Conservation (phyloP, 1,140 invertebrate species). For the Liolophura sinensis region DNA sequence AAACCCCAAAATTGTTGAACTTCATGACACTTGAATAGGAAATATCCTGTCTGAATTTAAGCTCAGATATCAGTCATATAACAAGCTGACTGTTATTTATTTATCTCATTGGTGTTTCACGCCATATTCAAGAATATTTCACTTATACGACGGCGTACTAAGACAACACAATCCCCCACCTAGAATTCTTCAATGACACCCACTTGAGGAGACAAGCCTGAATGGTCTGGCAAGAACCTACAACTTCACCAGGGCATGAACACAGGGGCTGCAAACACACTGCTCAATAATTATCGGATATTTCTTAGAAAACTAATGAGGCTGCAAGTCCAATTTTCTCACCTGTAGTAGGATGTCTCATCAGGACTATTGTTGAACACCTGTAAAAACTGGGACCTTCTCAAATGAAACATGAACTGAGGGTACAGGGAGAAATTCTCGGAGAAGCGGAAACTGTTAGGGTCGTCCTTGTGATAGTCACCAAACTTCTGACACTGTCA, state of each 20-base stretch:
- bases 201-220: background rate
- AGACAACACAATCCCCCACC: too few relatives aligned
- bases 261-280: background rate
- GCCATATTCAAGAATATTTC: too few relatives aligned
- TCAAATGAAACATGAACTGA: slow-evolving; percentile 99
- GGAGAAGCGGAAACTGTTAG: slow-evolving; percentile 90
- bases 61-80: too few relatives aligned
- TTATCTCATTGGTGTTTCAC: too few relatives aligned
- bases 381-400: slow-evolving; percentile 98
- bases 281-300: background rate
- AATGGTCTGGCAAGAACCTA: background rate
- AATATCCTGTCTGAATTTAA: background rate
- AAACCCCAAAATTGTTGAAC: too few relatives aligned
- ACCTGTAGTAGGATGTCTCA: slow-evolving; percentile 99
- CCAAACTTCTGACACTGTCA: slow-evolving; percentile 98
- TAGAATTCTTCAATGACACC: background rate
- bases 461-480: slow-evolving; percentile 97
- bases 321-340: slow-evolving; percentile 18
- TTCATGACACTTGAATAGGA: too few relatives aligned
- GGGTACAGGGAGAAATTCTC: slow-evolving; percentile 98
- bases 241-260: background rate
- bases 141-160: too few relatives aligned
- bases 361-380: slow-evolving; percentile 99
- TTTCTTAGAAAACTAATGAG: slow-evolving; percentile 11
- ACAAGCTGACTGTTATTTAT: too few relatives aligned